phyloP scores from a whole-genome alignment of 1,140 invertebrate species.

The Papilio machaon region DNA sequence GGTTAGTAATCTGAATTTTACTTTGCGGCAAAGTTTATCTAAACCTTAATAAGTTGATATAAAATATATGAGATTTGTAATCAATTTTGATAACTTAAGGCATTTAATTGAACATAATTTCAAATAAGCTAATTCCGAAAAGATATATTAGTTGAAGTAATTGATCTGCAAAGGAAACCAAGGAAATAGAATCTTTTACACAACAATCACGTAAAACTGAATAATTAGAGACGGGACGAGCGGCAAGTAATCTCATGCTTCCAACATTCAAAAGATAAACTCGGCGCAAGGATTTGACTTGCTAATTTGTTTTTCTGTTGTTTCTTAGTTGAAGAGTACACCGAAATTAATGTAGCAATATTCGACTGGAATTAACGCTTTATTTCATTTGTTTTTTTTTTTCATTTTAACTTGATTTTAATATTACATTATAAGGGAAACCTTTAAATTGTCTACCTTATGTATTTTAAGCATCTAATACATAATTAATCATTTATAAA shows the following conservation, averaged over 20 bases:
- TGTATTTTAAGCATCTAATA: too few species aligned
- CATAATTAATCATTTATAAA: too few species aligned
- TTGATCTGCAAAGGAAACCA: neutral
- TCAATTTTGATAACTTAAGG: too few species aligned
- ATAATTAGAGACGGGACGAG: slow-evolving; percentile 12
- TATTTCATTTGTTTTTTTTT: neutral
- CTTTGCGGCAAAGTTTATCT: neutral
- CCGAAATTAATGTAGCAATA: slow-evolving; percentile 3
- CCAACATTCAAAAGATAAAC: slow-evolving; percentile 30
- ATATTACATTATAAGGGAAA: too few species aligned
- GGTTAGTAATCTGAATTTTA: neutral
- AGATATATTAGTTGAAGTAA: neutral
- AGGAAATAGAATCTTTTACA: neutral
- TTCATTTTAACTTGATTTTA: neutral
- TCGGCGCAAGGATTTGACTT: slow-evolving; percentile 16
- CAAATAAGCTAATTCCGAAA: neutral
- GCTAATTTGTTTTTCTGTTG: slow-evolving; percentile 32
- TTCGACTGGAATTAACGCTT: neutral
- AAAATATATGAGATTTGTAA: too few species aligned
- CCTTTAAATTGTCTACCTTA: too few species aligned
- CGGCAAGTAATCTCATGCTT: neutral
- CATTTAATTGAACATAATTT: neutral
- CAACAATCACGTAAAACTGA: slow-evolving; percentile 21
- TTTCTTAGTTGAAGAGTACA: slow-evolving; percentile 11
- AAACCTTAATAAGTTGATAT: too few species aligned